These are phyloP conservation scores for Thalpophila matura DNA, from an alignment of 2,888 invertebrate genomes.

Conservation along the genomic window DNA sequence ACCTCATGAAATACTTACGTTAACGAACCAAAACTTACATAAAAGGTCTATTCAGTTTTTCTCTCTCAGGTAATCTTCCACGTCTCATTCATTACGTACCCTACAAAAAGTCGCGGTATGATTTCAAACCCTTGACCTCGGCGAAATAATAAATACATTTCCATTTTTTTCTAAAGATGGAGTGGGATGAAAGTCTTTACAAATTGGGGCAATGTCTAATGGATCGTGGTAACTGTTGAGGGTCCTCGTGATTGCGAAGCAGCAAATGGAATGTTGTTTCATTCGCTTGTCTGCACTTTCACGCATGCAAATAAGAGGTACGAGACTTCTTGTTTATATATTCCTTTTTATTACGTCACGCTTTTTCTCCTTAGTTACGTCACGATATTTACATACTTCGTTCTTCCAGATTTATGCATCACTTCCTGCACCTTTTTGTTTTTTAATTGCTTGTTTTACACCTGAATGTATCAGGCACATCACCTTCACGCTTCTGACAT, in stretches of 20 bases:
- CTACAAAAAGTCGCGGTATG: constrained; percentile 63
- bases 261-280: constrained; percentile 68
- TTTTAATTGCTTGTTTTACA: neutral
- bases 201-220: constrained; percentile 80
- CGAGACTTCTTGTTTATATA: constrained; percentile 19
- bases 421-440: neutral
- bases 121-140: constrained; percentile 68
- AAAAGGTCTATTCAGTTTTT: constrained; percentile 56
- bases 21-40: constrained; percentile 56
- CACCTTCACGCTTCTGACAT: neutral
- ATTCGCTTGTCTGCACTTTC: constrained; percentile 73
- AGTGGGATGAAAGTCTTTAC: constrained; percentile 65
- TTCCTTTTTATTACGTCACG: constrained; percentile 6
- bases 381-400: constrained; percentile 12
- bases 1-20: constrained; percentile 37
- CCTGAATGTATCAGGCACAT: neutral
- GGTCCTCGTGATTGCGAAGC: constrained; percentile 66
- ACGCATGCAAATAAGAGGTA: constrained; percentile 66
- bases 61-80: constrained; percentile 52
- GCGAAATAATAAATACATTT: constrained; percentile 71
- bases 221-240: constrained; percentile 74
- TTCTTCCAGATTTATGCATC: constrained; percentile 11
- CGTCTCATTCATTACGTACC: constrained; percentile 65
- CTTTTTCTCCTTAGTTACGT: neutral
- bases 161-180: constrained; percentile 64